Evolutionary conservation across 2,797 vertebrate species (phyloP).

Genomic region (Luscinia megarhynchos): DNA sequence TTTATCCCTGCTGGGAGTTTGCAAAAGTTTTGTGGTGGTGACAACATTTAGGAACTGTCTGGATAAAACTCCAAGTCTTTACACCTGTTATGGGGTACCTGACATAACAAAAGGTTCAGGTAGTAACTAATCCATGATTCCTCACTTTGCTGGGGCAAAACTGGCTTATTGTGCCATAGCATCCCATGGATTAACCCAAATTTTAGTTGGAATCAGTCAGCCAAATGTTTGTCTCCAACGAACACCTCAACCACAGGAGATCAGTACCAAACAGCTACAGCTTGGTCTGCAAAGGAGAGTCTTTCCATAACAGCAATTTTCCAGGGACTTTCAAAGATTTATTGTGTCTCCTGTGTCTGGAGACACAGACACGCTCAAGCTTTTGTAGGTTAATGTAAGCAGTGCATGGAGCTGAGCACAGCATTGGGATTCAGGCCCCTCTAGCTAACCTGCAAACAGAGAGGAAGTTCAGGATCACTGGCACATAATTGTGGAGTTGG

Average conservation of each 20-base stretch:
- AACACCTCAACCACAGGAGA: background rate
- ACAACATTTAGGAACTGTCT: background rate
- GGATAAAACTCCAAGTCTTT: background rate
- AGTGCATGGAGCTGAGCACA: background rate
- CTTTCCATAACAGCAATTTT: background rate
- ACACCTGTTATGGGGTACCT: background rate
- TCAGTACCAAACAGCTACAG: background rate
- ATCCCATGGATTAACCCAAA: rapidly evolving
- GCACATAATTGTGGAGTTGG: background rate
- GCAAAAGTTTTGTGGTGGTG: background rate
- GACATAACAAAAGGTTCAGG: background rate
- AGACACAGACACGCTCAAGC: background rate
- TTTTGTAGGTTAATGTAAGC: conserved; percentile 33
- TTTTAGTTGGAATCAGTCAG: background rate
- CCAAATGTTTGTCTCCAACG: background rate
- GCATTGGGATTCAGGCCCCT: conserved; percentile 42
- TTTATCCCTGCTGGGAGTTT: background rate
- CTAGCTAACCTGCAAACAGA: conserved; percentile 25
- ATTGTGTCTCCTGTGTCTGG: conserved; percentile 17
- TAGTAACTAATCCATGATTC: background rate
- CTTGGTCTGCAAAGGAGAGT: background rate
- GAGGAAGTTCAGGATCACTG: conserved; percentile 21
- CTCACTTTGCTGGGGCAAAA: background rate
- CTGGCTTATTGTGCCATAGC: background rate
- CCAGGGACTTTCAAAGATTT: background rate